These are phyloP conservation scores for Tokudaia muenninki DNA, from an alignment of 2,797 vertebrate species.

Conservation along the genomic window DNA sequence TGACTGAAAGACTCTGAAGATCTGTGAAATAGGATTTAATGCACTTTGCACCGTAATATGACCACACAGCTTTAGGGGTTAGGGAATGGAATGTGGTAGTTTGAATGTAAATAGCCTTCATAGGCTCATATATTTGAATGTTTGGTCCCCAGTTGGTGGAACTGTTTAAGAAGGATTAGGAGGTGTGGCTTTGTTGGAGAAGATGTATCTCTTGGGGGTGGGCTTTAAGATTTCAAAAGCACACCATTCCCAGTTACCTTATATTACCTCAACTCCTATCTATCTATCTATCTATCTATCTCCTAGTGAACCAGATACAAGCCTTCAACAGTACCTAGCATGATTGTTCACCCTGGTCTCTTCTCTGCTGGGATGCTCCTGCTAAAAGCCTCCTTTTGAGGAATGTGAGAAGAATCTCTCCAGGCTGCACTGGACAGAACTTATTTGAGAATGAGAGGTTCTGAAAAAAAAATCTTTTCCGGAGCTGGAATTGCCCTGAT, in stretches of 20 bases:
- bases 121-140: not conserved
- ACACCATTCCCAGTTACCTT: not conserved
- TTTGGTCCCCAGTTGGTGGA: not conserved
- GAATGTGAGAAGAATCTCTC: not conserved
- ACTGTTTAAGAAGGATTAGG: not conserved
- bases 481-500: not conserved
- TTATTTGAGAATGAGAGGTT: not conserved
- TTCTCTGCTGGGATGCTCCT: not conserved
- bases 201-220: not conserved
- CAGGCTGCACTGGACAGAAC: not conserved
- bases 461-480: not conserved
- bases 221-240: not conserved
- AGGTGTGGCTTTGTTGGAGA: not conserved
- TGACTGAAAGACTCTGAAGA: not conserved
- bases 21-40: not conserved
- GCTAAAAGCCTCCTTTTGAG: not conserved
- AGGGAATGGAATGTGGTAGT: not conserved
- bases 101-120: not conserved
- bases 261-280: not conserved
- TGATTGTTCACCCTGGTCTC: not conserved
- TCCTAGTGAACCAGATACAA: not conserved
- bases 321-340: not conserved
- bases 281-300: not conserved
- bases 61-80: too few relatives aligned
- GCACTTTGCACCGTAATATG: too few relatives aligned